phyloP scores from a whole-genome alignment of 2,888 invertebrate genomes.

The Plebejus anna region DNA sequence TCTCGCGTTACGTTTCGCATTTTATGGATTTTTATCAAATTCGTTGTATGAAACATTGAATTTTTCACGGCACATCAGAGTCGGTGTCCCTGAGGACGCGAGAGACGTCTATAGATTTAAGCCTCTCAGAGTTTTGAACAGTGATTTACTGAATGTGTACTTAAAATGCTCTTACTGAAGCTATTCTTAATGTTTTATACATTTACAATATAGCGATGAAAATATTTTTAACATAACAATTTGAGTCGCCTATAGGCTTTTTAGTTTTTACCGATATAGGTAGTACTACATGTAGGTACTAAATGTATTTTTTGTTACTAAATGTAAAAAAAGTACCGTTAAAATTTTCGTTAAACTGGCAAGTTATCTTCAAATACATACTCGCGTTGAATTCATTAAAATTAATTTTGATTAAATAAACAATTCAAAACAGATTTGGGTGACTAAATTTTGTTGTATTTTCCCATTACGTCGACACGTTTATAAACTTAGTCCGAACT shows the following conservation, averaged over 20 bases:
- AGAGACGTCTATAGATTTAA: constrained; percentile 53
- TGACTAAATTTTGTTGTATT: too few relatives aligned
- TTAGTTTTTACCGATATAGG: not conserved
- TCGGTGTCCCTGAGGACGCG: constrained; percentile 60
- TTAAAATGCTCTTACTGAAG: constrained; percentile 20
- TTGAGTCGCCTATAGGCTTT: not conserved
- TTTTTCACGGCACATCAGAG: constrained; percentile 55
- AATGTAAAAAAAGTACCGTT: too few relatives aligned
- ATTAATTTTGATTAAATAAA: not conserved
- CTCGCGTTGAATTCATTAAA: not conserved
- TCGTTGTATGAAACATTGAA: constrained; percentile 54
- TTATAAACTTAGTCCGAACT: too few relatives aligned
- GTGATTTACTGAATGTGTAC: constrained; percentile 25
- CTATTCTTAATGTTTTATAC: not conserved
- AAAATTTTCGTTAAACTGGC: not conserved
- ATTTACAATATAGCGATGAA: not conserved
- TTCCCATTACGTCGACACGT: too few relatives aligned
- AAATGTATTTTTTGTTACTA: too few relatives aligned
- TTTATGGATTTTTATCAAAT: constrained; percentile 43
- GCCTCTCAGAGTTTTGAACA: constrained; percentile 49
- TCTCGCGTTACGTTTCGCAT: constrained; percentile 40
- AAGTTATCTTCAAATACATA: not conserved
- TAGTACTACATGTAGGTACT: too few relatives aligned
- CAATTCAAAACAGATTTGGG: too few relatives aligned
- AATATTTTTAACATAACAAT: too few relatives aligned